Evolutionary conservation across 1,140 invertebrate genomes (phyloP).

Genomic region (Apis cerana): DNA sequence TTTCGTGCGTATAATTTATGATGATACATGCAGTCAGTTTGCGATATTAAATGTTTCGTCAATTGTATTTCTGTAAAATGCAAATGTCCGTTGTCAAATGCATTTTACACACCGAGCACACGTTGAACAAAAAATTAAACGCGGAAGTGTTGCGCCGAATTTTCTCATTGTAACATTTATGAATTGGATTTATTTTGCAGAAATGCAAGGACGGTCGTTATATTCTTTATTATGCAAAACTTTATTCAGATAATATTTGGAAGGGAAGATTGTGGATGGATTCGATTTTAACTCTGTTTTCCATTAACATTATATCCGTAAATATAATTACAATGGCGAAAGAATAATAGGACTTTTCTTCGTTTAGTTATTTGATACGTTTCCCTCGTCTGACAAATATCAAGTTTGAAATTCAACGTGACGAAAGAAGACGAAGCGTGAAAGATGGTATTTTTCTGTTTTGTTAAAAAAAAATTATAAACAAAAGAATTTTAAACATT

Average conservation of each 20-base stretch:
- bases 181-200: slow-evolving; percentile 16
- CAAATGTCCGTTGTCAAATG: slow-evolving; percentile 43
- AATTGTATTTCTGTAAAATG: no score
- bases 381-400: neutral
- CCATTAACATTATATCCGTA: neutral
- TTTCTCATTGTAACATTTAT: slow-evolving; percentile 30
- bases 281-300: neutral
- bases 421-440: neutral
- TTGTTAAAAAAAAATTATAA: no score
- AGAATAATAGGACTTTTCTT: neutral
- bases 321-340: neutral
- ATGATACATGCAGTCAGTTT: slow-evolving; percentile 59
- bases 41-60: neutral
- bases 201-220: neutral
- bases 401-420: neutral
- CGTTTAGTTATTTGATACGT: neutral
- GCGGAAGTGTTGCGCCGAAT: neutral
- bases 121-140: neutral
- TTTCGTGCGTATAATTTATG: slow-evolving; percentile 56
- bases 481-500: no score
- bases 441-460: no score
- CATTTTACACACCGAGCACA: slow-evolving; percentile 17
- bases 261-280: neutral
- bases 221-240: slow-evolving; percentile 9
- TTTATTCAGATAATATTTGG: neutral